phyloP scores from a whole-genome alignment of 1,140 invertebrate species.

The Phymastichus coffea region DNA sequence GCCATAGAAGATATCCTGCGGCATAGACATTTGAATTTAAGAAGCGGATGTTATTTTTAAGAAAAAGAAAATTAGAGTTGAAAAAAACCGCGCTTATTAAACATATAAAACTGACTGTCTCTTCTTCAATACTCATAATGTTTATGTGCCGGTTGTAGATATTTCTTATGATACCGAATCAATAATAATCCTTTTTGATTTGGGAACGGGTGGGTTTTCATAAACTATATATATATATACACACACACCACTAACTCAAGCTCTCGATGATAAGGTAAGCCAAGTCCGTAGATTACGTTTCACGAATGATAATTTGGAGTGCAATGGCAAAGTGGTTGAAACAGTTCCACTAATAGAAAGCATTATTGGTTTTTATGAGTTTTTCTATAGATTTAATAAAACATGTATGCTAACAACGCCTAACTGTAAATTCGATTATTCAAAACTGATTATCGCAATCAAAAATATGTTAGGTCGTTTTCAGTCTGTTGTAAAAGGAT shows the following conservation, averaged over 20 bases:
- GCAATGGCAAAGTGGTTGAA: slow-evolving; percentile 4
- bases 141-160: too few species aligned
- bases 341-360: slow-evolving; percentile 12
- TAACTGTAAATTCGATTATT: slow-evolving; percentile 26
- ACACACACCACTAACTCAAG: slow-evolving; percentile 16
- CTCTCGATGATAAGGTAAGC: slow-evolving; percentile 20
- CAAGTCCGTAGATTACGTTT: slow-evolving; percentile 12
- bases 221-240: too few species aligned
- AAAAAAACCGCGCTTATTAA: too few species aligned
- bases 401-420: slow-evolving; percentile 25
- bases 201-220: too few species aligned
- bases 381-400: slow-evolving; percentile 16
- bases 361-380: slow-evolving; percentile 19
- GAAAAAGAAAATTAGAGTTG: too few species aligned
- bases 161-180: too few species aligned
- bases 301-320: slow-evolving; percentile 1
- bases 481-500: too few species aligned
- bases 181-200: too few species aligned
- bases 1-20: slow-evolving; percentile 15
- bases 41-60: too few species aligned
- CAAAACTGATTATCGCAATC: slow-evolving; percentile 16
- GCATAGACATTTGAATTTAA: too few species aligned
- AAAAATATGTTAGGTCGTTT: slow-evolving; percentile 25
- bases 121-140: too few species aligned
- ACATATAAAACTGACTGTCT: too few species aligned